Conservation (phyloP, 2,797 vertebrate species). For the Microchirus variegatus region DNA sequence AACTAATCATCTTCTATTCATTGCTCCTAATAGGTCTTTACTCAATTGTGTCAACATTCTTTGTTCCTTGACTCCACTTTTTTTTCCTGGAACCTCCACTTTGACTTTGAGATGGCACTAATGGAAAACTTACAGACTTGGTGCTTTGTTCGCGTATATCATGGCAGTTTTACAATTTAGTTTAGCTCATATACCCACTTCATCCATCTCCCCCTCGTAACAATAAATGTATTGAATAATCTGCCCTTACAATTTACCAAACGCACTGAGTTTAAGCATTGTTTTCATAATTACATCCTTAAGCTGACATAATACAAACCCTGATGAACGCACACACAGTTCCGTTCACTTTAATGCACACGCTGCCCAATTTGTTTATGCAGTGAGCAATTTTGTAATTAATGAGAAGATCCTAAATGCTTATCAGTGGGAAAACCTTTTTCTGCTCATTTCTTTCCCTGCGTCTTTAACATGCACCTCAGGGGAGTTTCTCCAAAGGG, state of each 20-base stretch:
- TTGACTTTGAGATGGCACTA: conserved; percentile 73
- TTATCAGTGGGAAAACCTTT: conserved; percentile 59
- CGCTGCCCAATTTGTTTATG: conserved; percentile 58
- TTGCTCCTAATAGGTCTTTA: conserved; percentile 44
- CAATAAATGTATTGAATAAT: conserved; percentile 60
- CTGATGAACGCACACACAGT: conserved; percentile 9
- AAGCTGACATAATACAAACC: conserved; percentile 50
- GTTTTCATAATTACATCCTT: conserved; percentile 74
- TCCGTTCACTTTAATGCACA: conserved; percentile 21
- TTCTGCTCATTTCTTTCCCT: conserved; percentile 40
- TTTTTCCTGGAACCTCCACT: conserved; percentile 60
- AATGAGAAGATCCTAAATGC: conserved; percentile 66
- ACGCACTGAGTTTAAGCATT: conserved; percentile 62
- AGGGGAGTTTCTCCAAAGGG: conserved; percentile 47
- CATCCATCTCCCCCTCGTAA: conserved; percentile 35
- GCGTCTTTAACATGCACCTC: conserved; percentile 53
- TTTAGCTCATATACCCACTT: conserved; percentile 56
- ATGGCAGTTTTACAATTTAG: conserved; percentile 56
- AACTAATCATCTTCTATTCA: conserved; percentile 61
- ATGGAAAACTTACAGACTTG: conserved; percentile 48
- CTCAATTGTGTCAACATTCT: conserved; percentile 53
- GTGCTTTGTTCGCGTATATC: conserved; percentile 53
- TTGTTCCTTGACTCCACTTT: conserved; percentile 65
- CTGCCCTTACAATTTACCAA: conserved; percentile 55
- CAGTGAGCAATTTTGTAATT: conserved; percentile 67